phyloP scores from a whole-genome alignment of 2,888 invertebrate species.

The Cephus pulcher region DNA sequence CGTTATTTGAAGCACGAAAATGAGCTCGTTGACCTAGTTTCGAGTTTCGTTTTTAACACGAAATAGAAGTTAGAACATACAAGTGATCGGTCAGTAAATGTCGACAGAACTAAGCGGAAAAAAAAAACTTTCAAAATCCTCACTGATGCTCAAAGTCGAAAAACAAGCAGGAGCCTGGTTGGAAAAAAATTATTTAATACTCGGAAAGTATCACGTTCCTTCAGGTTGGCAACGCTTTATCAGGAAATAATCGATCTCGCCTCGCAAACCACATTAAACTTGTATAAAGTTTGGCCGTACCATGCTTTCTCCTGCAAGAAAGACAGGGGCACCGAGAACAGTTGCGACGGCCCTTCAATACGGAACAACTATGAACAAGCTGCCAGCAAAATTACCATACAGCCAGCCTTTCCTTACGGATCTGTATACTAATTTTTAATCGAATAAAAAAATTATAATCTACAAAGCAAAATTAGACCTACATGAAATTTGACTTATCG shows the following conservation, averaged over 20 bases:
- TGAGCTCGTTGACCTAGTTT: background rate
- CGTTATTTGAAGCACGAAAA: background rate
- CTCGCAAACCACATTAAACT: slow-evolving; percentile 22
- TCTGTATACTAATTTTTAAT: background rate
- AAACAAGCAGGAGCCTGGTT: background rate
- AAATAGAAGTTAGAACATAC: background rate
- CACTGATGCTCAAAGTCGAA: background rate
- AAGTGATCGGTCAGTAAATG: background rate
- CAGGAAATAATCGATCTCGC: slow-evolving; percentile 24
- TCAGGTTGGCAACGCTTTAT: background rate
- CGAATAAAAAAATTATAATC: background rate
- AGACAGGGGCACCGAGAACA: background rate
- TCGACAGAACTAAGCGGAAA: no score
- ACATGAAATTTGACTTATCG: background rate
- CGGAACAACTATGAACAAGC: background rate
- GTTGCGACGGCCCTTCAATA: background rate
- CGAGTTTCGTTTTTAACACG: background rate
- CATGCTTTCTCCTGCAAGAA: background rate
- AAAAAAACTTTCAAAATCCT: background rate
- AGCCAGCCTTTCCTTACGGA: background rate
- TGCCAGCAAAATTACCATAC: background rate
- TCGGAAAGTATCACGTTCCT: background rate
- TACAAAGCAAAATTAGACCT: background rate
- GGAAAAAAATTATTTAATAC: background rate
- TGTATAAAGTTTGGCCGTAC: slow-evolving; percentile 9